A percentile compares a stretch with the other conserved stretches of the same genome.
Evolutionary conservation across 2,797 vertebrate species (phyloP).

Genomic region (Cygnus olor): DNA sequence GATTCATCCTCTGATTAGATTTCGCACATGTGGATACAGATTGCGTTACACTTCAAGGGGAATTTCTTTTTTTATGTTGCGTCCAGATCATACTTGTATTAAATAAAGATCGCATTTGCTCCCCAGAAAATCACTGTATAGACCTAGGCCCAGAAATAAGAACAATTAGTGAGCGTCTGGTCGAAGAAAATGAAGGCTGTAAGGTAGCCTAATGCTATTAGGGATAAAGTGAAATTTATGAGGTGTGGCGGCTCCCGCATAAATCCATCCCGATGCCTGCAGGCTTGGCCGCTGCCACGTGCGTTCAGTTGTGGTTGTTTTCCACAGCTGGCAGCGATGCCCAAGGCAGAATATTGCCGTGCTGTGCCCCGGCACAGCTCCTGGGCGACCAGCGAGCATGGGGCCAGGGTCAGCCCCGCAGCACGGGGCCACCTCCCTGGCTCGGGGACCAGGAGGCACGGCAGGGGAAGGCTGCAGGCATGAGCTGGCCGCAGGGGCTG

Average conservation of each 20-base stretch:
- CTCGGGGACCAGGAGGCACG: no score
- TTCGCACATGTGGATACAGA: neutral
- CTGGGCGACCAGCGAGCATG: neutral
- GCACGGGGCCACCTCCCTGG: no score
- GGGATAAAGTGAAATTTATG: neutral
- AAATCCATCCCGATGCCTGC: no score
- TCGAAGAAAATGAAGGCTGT: neutral
- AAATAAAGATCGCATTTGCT: neutral
- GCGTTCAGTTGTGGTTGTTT: neutral
- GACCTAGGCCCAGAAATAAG: neutral
- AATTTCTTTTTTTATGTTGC: neutral
- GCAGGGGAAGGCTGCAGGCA: no score
- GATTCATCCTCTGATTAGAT: neutral
- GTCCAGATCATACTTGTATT: neutral
- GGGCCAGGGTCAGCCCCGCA: neutral
- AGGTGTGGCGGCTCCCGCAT: neutral
- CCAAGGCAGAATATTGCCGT: no score
- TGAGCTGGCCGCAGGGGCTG: no score
- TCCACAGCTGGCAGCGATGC: neutral
- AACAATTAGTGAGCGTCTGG: neutral
- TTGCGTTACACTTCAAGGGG: neutral
- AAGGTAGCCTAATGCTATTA: neutral
- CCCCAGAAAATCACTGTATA: neutral
- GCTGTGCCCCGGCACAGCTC: neutral
- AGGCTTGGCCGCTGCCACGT: neutral